A percentile compares a stretch with the other conserved stretches of the same genome.
Evolutionary conservation across 2,888 invertebrate species (phyloP).

Genomic region (Aethes cnicana): DNA sequence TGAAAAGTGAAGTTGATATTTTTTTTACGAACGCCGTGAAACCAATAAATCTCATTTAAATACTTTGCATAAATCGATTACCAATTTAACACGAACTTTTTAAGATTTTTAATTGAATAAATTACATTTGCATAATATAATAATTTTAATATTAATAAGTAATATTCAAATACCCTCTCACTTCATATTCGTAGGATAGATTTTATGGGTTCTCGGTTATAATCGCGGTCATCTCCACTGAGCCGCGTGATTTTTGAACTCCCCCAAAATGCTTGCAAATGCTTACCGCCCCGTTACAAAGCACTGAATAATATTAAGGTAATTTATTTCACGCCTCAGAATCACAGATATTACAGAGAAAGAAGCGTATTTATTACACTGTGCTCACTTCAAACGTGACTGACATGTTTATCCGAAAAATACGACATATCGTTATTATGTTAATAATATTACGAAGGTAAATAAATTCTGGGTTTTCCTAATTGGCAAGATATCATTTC

Average conservation of each 20-base stretch:
- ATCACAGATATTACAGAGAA: slow-evolving; percentile 10
- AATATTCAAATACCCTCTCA: slow-evolving; percentile 21
- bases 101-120: not conserved
- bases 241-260: slow-evolving; percentile 34
- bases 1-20: no score
- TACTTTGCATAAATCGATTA: no score
- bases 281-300: slow-evolving; percentile 29
- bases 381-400: slow-evolving; percentile 1
- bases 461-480: no score
- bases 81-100: not conserved
- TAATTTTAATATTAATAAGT: not conserved
- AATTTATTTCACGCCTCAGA: slow-evolving; percentile 13
- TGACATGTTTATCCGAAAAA: slow-evolving; percentile 12
- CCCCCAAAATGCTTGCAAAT: slow-evolving; percentile 27
- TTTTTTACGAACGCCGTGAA: no score
- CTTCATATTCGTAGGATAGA: slow-evolving; percentile 33
- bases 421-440: slow-evolving; percentile 5
- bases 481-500: no score
- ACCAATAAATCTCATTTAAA: no score
- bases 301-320: slow-evolving; percentile 14
- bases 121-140: not conserved
- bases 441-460: not conserved
- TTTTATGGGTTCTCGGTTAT: slow-evolving; percentile 35
- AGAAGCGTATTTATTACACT: slow-evolving; percentile 15
- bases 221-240: slow-evolving; percentile 23